Evolutionary conservation across 35 echinoderm and acorn worm genomes (phyloP).

Genomic region (Strongylocentrotus purpuratus): DNA sequence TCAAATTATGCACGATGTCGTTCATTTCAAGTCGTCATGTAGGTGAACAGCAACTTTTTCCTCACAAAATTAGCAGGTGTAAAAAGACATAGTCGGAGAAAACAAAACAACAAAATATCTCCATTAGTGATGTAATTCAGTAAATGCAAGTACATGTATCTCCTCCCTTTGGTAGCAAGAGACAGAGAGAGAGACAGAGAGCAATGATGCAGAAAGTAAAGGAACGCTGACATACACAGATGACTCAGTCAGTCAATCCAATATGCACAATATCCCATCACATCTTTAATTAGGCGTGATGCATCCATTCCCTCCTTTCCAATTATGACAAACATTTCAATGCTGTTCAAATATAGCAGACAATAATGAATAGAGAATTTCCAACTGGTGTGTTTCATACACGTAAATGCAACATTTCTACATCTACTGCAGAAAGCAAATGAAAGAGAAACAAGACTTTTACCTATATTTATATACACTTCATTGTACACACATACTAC

Average conservation of each 20-base stretch:
- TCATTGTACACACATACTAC: background rate
- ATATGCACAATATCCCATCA: background rate
- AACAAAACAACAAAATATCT: background rate
- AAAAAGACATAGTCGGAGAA: background rate
- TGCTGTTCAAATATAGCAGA: background rate
- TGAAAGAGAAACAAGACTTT: background rate
- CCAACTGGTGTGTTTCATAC: background rate
- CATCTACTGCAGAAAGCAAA: background rate
- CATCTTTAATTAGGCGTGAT: background rate
- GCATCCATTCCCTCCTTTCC: background rate
- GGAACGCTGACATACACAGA: background rate
- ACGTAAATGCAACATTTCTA: background rate
- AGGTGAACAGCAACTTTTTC: background rate
- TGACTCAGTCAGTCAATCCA: constrained; percentile 22
- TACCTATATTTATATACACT: background rate
- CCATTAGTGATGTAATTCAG: background rate
- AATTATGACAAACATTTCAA: background rate
- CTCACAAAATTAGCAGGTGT: background rate
- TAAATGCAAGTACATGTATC: background rate
- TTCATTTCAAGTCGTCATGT: background rate
- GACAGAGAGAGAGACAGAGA: background rate
- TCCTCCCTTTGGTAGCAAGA: background rate
- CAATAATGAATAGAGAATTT: background rate
- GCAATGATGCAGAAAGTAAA: background rate
- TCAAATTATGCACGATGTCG: background rate